phyloP scores from a whole-genome alignment of 2,113 vertebrate species.

The Eira barbara region DNA sequence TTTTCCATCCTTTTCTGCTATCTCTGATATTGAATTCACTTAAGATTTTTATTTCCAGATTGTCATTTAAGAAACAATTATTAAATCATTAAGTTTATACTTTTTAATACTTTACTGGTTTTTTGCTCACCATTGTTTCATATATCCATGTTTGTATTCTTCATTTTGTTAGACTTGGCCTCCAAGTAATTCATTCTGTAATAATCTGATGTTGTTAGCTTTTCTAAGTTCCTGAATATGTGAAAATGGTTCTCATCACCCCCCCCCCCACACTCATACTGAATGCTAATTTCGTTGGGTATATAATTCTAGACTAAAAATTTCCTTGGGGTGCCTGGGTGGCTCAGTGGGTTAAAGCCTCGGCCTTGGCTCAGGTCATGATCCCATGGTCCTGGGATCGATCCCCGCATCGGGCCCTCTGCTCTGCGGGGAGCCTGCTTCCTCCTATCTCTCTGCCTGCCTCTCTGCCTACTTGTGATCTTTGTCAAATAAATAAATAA shows the following conservation, averaged over 20 bases:
- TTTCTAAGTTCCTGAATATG: background rate
- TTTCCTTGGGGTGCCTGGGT: too few relatives aligned
- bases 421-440: too few relatives aligned
- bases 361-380: too few relatives aligned
- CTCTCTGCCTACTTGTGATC: too few relatives aligned
- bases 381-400: too few relatives aligned
- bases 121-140: background rate
- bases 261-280: background rate
- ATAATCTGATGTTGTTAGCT: background rate
- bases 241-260: background rate
- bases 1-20: background rate
- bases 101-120: background rate
- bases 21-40: background rate
- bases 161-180: background rate
- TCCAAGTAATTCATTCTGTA: background rate
- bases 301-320: background rate
- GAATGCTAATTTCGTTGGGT: background rate
- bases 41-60: background rate
- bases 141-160: background rate
- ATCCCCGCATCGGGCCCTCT: too few relatives aligned
- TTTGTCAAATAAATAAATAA: too few relatives aligned
- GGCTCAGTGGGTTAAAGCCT: too few relatives aligned
- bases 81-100: background rate
- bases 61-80: background rate
- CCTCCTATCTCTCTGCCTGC: too few relatives aligned